phyloP scores from a whole-genome alignment of 2,888 invertebrate genomes.

The Clivina fossor region DNA sequence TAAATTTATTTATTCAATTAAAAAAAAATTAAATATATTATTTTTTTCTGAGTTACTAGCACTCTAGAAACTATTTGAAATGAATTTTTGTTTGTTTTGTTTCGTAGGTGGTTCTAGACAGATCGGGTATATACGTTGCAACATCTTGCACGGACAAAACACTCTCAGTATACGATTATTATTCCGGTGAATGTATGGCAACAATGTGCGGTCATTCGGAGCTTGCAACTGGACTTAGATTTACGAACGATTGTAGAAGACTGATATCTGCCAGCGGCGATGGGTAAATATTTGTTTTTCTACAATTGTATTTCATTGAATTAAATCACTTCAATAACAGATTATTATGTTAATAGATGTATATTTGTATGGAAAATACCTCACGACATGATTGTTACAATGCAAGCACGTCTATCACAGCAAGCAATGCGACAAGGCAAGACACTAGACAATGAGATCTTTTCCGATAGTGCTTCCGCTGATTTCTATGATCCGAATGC shows the following conservation, averaged over 20 bases:
- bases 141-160: constrained; percentile 97
- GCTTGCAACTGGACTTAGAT: constrained; percentile 84
- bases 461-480: constrained; percentile 43
- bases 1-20: no score
- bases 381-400: constrained; percentile 91
- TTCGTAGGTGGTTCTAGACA: constrained; percentile 72
- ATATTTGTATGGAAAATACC: constrained; percentile 96
- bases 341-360: constrained; percentile 58
- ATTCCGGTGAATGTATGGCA: constrained; percentile 93
- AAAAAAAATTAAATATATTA: no score
- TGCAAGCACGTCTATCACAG: constrained; percentile 81
- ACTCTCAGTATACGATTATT: constrained; percentile 91
- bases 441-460: constrained; percentile 52
- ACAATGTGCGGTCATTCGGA: constrained; percentile 96
- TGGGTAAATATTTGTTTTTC: constrained; percentile 54
- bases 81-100: constrained; percentile 18
- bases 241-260: constrained; percentile 88
- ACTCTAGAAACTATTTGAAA: no score
- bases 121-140: constrained; percentile 87
- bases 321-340: background rate
- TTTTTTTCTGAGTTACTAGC: no score
- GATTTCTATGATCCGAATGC: constrained; percentile 54
- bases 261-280: constrained; percentile 91
- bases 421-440: constrained; percentile 77
- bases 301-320: constrained; percentile 2